These are phyloP conservation scores for Hormaphis cornu DNA, from an alignment of 1,140 invertebrate genomes.

Conservation along the genomic window DNA sequence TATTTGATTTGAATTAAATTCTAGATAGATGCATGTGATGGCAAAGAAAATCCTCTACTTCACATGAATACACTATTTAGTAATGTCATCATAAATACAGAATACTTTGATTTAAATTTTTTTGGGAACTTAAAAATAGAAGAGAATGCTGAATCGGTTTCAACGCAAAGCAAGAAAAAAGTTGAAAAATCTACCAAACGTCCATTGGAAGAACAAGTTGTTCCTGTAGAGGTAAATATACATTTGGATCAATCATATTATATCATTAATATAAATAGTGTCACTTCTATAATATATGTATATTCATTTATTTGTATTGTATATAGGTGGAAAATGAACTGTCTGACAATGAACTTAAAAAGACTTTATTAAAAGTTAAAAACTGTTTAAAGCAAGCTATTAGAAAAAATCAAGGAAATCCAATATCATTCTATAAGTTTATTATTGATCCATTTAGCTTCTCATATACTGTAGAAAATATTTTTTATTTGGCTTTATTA, in stretches of 20 bases:
- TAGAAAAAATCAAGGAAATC: neutral
- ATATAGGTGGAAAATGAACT: neutral
- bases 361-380: neutral
- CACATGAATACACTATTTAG: neutral
- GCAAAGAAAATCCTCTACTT: neutral
- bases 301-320: neutral
- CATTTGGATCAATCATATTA: no score
- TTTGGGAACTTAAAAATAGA: neutral
- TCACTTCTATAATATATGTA: neutral
- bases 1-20: neutral
- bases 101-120: neutral
- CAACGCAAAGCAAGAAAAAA: neutral
- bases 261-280: neutral
- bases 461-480: neutral
- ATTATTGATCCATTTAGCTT: constrained; percentile 6
- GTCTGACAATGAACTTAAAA: neutral
- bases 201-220: neutral
- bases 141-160: neutral
- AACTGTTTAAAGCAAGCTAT: neutral
- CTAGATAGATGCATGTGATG: neutral
- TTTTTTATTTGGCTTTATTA: constrained; percentile 13
- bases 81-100: neutral
- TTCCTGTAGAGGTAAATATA: neutral
- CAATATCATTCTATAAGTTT: neutral
- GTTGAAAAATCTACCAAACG: neutral